Conservation (phyloP, 2,113 vertebrate genomes). For the Apteryx mantelli region DNA sequence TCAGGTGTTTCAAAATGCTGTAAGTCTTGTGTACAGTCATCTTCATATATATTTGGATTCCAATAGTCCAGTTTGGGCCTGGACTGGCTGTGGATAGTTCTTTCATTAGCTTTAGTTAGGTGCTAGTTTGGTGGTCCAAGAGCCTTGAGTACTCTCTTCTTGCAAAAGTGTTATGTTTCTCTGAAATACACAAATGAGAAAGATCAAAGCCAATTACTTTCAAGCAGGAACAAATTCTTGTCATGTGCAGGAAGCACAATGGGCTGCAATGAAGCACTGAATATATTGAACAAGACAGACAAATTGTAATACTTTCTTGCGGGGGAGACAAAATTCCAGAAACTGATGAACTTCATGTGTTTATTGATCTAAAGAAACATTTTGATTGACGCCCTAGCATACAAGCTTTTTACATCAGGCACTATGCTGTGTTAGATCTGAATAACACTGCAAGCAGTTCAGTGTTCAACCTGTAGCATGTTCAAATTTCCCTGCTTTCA, state of each 20-base stretch:
- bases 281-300: neutral
- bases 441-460: neutral
- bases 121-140: neutral
- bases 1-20: neutral
- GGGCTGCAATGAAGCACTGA: neutral
- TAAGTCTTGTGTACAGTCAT: neutral
- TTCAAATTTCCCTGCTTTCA: neutral
- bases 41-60: neutral
- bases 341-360: neutral
- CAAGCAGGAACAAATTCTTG: neutral
- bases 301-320: neutral
- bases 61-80: neutral
- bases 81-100: neutral
- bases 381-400: neutral
- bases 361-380: neutral
- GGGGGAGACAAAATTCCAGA: neutral
- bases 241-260: accelerated
- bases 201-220: neutral
- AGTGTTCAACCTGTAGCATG: neutral
- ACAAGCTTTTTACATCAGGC: neutral
- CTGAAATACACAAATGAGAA: neutral
- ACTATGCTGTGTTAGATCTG: neutral
- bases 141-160: neutral
- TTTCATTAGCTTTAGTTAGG: neutral
- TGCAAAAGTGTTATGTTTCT: neutral